Percentiles rank a stretch among this genome's conserved stretches.
These are phyloP conservation scores for Sphecodes monilicornis DNA, from an alignment of 2,888 invertebrate genomes.

Conservation along the genomic window DNA sequence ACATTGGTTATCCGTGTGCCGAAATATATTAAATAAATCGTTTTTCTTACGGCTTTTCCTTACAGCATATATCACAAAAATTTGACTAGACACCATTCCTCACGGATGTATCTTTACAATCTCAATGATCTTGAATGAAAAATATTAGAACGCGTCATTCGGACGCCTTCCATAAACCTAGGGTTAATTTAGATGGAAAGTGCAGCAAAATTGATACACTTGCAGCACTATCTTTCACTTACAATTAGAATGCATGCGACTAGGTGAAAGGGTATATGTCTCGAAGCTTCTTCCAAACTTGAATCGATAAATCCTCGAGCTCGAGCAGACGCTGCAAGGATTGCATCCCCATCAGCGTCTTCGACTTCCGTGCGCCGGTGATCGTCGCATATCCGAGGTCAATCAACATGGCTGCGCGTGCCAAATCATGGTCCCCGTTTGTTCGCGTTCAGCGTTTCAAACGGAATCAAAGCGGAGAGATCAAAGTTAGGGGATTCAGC, in stretches of 20 bases:
- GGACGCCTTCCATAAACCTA: too few relatives aligned
- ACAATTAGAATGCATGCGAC: neutral
- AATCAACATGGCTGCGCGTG: neutral
- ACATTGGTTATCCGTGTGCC: too few relatives aligned
- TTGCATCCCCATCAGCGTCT: neutral
- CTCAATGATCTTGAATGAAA: too few relatives aligned
- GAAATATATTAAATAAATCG: too few relatives aligned
- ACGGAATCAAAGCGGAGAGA: constrained; percentile 11
- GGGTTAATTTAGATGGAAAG: too few relatives aligned
- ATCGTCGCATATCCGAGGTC: neutral
- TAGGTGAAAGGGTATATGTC: neutral
- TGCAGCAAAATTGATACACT: too few relatives aligned
- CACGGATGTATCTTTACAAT: too few relatives aligned
- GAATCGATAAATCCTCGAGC: neutral
- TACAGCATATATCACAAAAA: too few relatives aligned
- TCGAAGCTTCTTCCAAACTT: neutral
- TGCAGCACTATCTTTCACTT: too few relatives aligned
- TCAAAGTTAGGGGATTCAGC: constrained; percentile 15
- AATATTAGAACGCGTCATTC: too few relatives aligned
- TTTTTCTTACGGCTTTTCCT: too few relatives aligned
- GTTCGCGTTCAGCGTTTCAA: neutral
- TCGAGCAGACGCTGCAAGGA: neutral
- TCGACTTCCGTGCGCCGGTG: neutral
- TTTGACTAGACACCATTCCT: too few relatives aligned
- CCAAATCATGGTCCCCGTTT: neutral